Base-by-base conservation (phyloP, 2,113 vertebrate genomes). In the Perca fluviatilis region DNA sequence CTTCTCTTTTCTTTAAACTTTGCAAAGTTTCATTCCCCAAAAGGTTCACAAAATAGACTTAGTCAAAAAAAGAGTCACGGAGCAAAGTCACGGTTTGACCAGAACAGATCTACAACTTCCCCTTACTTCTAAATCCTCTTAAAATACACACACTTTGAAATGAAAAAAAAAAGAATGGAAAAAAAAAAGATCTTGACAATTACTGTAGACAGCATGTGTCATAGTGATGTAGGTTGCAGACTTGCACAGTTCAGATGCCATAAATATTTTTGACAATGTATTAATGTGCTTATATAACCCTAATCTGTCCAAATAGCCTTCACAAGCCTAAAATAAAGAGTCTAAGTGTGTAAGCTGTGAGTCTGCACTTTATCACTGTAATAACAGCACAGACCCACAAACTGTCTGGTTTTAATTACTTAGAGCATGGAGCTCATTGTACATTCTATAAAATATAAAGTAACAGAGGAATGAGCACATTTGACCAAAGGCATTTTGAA, bases 121-220 rank as follows among this genome's bases (percentile, higher is more conserved):
- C 33, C 25, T 81, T 61, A 73, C 46, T 43, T 70, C 43, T 65
- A 49, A 64, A 43, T 75, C 58, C 12, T 68, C 82, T 78, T 54
- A 64, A 88, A 80, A 88, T 85, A 86, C 18, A 64, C 27, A 80
- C 30, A 4, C 82, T 54, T 79, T 89, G 77, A 85, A 85, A 83
- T 46, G 65, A 46, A 71, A 77, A 89, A 40, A 30, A 33, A 51
- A 9, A 14, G n/a, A 62, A 65, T 14, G 49, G 51, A n/a, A 50
- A 64, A 25, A 30, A 30, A n/a, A 60, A 49, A 49, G 23, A 67
- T 49, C 54, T 69, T 80, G 82, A 85, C 74, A 68, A 51, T 27
- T 49, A 30, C 25, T 49, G 66, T 30, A 60, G 73, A 81, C 33
- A 74, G 75, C 49, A 60, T 51, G 56, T 69, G 51, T 77, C 56